Evolutionary conservation across 1,140 invertebrate genomes (phyloP), one percentile per base, ranked within the genome.

Genomic region (Camponotus pennsylvanicus): DNA sequence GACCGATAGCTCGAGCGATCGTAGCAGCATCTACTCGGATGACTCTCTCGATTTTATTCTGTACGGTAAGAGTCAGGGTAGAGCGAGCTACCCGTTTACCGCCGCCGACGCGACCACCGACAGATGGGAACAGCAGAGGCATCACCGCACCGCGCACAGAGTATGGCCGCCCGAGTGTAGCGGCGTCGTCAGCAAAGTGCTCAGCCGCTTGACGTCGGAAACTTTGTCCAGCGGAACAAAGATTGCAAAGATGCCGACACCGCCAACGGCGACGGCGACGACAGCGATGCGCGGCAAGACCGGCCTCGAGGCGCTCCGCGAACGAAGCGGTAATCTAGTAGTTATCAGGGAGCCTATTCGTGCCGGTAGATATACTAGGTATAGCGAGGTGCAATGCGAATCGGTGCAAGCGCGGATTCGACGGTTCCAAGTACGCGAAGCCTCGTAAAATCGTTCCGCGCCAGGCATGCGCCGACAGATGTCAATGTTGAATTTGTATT

Each of bases 1-100:
- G 0, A 95, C 96, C 13, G 96, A 96, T 87, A 96, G 96, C 15
- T 95, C 95, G 40, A 96, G 96, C 86, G 96, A 96, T 86, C 94
- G 96, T 5, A 96, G 95, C 76, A 96, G 95, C 86, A 96, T 96
- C 66, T 96, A 96, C 42, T 94, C 96, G 45, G 96, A 96, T 85
- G 96, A 96, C 71, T 95, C 95, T 0, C 83, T 96, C 6, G 96
- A 96, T 45, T 95, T 95, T 52, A 94, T 95, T 21, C 89, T 95
- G 13, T 95, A 95, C 45, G 94, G 94, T 0, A 94, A 95, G 67
- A 93, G 87, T 9, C 95, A 95, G 55, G 92, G 93, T 0, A 90
- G 94, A 32, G 93, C 94, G 21, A 95, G 94, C 59, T 95, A 93
- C 63, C 94, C 95, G 0, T 95, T 95, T 40, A 88, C 92, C 2